phyloP scores from a whole-genome alignment of 2,113 vertebrate species.

The Cyprinodon brontotheroides region DNA sequence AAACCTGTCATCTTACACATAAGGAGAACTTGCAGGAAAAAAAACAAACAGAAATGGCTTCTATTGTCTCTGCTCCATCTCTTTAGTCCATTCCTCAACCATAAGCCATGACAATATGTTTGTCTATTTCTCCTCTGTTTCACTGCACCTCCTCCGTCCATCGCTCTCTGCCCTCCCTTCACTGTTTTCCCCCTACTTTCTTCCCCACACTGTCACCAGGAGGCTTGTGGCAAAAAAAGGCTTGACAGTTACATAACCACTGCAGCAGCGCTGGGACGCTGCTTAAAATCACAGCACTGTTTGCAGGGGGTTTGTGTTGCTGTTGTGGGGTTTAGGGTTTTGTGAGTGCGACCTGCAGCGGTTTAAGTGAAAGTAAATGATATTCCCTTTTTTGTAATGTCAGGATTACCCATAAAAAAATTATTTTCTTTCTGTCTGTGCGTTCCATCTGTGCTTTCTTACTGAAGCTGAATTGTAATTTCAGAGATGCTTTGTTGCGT shows the following conservation, averaged over 20 bases:
- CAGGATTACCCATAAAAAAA: too few species aligned
- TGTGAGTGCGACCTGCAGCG: background rate
- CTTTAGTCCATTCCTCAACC: constrained; percentile 51
- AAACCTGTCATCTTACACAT: constrained; percentile 15
- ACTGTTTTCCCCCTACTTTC: constrained; percentile 26
- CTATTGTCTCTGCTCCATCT: constrained; percentile 41
- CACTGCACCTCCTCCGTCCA: constrained; percentile 27
- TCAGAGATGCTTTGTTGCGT: background rate
- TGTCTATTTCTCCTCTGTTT: constrained; percentile 33
- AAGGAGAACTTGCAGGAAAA: constrained; percentile 28
- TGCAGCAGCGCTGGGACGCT: constrained; percentile 66
- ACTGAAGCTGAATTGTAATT: background rate
- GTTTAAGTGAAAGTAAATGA: background rate
- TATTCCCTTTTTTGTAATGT: too few species aligned
- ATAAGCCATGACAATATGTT: constrained; percentile 54
- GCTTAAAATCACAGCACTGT: constrained; percentile 49
- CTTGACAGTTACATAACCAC: constrained; percentile 73
- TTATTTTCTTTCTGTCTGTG: too few species aligned
- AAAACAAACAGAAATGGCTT: constrained; percentile 31
- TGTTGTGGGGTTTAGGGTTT: constrained; percentile 12
- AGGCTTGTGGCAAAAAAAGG: constrained; percentile 66
- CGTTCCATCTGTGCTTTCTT: too few species aligned
- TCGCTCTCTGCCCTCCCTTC: constrained; percentile 32
- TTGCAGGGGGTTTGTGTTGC: background rate
- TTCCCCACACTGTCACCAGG: constrained; percentile 62